Evolutionary conservation across 2,888 invertebrate species (phyloP).

Genomic region (Pocota personata): DNA sequence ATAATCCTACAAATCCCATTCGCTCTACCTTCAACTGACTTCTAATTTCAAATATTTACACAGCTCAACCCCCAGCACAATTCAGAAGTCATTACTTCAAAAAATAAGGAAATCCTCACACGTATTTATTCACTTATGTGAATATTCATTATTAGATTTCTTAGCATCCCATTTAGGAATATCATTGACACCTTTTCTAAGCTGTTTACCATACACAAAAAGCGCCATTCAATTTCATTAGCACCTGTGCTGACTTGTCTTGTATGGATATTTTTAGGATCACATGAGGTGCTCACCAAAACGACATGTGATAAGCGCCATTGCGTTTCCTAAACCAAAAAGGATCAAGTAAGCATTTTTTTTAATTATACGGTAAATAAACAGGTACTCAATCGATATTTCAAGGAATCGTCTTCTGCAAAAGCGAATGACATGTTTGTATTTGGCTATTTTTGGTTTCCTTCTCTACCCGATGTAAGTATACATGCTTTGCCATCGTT

Average conservation of each 20-base stretch:
- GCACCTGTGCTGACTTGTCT: constrained; percentile 57
- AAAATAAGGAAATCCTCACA: constrained; percentile 48
- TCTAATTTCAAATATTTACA: constrained; percentile 52
- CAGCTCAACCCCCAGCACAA: constrained; percentile 11
- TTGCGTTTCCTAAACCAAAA: constrained; percentile 39
- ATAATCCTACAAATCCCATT: constrained; percentile 1
- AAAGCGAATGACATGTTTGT: constrained; percentile 33
- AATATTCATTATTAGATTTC: constrained; percentile 64
- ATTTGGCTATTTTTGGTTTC: constrained; percentile 23
- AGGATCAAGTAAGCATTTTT: constrained; percentile 42
- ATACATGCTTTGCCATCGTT: constrained; percentile 28
- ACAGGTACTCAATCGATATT: constrained; percentile 71
- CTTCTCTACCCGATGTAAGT: not conserved
- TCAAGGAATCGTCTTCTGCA: constrained; percentile 31
- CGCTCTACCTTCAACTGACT: not conserved
- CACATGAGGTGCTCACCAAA: constrained; percentile 53
- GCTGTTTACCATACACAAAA: constrained; percentile 54
- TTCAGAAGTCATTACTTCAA: constrained; percentile 13
- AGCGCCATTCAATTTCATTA: constrained; percentile 69
- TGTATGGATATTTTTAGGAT: constrained; percentile 51
- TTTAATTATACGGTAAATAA: constrained; percentile 63
- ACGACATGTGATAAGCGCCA: constrained; percentile 70
- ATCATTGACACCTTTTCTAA: constrained; percentile 65
- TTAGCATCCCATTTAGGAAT: constrained; percentile 60
- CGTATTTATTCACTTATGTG: constrained; percentile 38